Evolutionary conservation across 2,888 invertebrate species (phyloP).

Genomic region (Diachrysia chrysitis): DNA sequence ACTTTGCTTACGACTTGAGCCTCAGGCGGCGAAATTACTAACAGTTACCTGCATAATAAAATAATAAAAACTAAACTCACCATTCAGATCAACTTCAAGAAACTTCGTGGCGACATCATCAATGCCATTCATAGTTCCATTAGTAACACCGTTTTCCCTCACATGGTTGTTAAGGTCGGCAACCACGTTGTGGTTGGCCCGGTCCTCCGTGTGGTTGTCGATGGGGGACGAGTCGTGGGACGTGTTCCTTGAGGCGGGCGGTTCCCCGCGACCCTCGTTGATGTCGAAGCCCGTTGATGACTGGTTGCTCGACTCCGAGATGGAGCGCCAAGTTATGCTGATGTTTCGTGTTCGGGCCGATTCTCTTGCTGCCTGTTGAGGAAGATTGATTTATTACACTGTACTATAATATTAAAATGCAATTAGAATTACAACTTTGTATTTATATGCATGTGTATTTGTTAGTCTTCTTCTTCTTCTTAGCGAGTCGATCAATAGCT

Average conservation of each 20-base stretch:
- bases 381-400: neutral
- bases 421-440: no score
- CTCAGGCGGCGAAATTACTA: no score
- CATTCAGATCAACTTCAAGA: constrained; percentile 83
- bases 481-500: no score
- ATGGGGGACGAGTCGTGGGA: constrained; percentile 66
- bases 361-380: constrained; percentile 74
- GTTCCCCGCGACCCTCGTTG: constrained; percentile 66
- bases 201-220: constrained; percentile 67
- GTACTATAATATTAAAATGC: neutral
- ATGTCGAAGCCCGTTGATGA: constrained; percentile 80
- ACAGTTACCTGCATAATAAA: no score
- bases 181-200: constrained; percentile 64
- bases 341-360: constrained; percentile 78
- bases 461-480: no score
- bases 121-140: constrained; percentile 70
- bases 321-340: constrained; percentile 86
- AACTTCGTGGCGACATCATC: constrained; percentile 78
- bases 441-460: no score
- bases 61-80: constrained; percentile 64
- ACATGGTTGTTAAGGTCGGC: constrained; percentile 61
- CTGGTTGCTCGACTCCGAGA: constrained; percentile 86
- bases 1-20: no score
- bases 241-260: constrained; percentile 53
- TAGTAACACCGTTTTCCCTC: constrained; percentile 53